A percentile compares a stretch with the other conserved stretches of the same genome.
Conservation (phyloP, 2,797 vertebrate species). For the Onychomys leucogaster region DNA sequence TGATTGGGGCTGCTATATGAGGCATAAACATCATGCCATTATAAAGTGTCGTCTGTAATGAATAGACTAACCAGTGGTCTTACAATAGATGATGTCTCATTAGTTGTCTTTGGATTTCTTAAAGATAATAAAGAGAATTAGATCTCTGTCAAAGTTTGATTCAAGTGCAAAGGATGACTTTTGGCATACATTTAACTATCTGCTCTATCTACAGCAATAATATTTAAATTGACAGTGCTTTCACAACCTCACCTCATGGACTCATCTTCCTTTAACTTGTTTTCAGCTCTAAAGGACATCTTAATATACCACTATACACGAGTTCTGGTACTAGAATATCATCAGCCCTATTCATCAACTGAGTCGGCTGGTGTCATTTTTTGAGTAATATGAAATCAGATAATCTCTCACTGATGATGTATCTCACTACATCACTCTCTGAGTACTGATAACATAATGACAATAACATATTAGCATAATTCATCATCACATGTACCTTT, state of each 20-base stretch:
- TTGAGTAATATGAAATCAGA: constrained; percentile 83
- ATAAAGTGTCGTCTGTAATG: constrained; percentile 67
- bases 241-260: constrained; percentile 50
- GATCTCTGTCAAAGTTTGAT: constrained; percentile 77
- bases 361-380: constrained; percentile 80
- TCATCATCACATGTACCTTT: constrained; percentile 86
- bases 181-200: constrained; percentile 61
- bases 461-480: constrained; percentile 87
- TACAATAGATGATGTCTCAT: constrained; percentile 69
- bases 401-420: constrained; percentile 84
- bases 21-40: constrained; percentile 49
- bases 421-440: constrained; percentile 84
- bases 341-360: constrained; percentile 76
- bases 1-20: constrained; percentile 62
- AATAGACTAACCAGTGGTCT: constrained; percentile 70
- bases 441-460: constrained; percentile 84
- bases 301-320: constrained; percentile 74
- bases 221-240: constrained; percentile 73
- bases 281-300: constrained; percentile 67
- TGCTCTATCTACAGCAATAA: constrained; percentile 68
- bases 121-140: constrained; percentile 66
- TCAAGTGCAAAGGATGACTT: constrained; percentile 71
- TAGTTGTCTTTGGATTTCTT: constrained; percentile 69
- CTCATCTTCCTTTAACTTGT: constrained; percentile 73
- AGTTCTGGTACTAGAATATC: constrained; percentile 66